Percentiles rank a stretch among this genome's conserved stretches.
phyloP scores from a whole-genome alignment of 2,113 vertebrate species.

The Mellivora capensis region DNA sequence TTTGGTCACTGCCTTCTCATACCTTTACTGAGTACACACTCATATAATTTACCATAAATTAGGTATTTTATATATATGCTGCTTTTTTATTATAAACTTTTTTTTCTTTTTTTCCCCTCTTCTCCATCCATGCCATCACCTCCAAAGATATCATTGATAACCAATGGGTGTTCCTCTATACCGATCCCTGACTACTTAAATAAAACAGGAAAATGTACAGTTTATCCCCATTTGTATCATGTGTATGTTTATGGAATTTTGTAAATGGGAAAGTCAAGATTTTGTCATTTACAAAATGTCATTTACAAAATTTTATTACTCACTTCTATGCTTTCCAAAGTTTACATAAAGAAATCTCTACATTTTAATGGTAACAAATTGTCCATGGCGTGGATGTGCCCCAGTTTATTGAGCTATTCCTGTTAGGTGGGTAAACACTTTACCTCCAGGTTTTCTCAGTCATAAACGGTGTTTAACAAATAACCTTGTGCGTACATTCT shows the following conservation, averaged over 20 bases:
- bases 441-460: background rate
- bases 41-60: constrained; percentile 4
- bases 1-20: background rate
- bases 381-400: background rate
- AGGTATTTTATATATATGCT: background rate
- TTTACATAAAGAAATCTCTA: constrained; percentile 6
- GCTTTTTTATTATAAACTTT: background rate
- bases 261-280: background rate
- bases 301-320: constrained; percentile 13
- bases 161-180: background rate
- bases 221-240: background rate
- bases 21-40: background rate
- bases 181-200: background rate
- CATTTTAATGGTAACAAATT: background rate
- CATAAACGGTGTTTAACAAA: background rate
- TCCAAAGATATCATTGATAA: background rate
- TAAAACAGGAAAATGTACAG: background rate
- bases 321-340: constrained; percentile 6
- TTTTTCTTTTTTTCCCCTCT: background rate
- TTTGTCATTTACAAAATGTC: constrained; percentile 19
- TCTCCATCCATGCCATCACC: background rate
- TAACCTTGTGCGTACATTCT: background rate
- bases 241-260: background rate
- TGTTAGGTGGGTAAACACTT: background rate
- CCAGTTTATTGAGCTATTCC: background rate